Conservation (phyloP, 2,113 vertebrate genomes). For the Puma concolor region DNA sequence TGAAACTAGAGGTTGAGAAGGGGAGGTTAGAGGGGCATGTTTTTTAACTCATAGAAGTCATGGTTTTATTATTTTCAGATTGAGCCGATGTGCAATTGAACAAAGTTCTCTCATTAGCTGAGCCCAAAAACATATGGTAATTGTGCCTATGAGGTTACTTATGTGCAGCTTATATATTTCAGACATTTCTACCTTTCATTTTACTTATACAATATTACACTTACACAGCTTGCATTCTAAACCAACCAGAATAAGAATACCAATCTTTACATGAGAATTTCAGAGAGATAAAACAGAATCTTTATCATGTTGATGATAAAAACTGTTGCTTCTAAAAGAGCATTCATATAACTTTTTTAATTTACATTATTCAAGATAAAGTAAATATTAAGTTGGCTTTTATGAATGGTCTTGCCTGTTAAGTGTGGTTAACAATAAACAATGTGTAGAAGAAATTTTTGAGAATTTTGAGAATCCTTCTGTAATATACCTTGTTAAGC, state of each 20-base stretch:
- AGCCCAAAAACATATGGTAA: slow-evolving; percentile 78
- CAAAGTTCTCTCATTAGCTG: slow-evolving; percentile 76
- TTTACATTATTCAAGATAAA: slow-evolving; percentile 44
- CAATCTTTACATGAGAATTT: neutral
- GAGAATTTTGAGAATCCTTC: neutral
- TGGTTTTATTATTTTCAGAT: slow-evolving; percentile 84
- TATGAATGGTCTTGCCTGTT: neutral
- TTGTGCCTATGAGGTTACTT: slow-evolving; percentile 64
- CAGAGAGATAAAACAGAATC: slow-evolving; percentile 51
- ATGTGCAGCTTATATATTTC: neutral
- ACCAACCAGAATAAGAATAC: slow-evolving; percentile 29
- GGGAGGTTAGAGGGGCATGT: slow-evolving; percentile 62
- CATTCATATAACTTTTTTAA: neutral
- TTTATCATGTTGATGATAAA: slow-evolving; percentile 9
- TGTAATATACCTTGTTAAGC: neutral
- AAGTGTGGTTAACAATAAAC: neutral
- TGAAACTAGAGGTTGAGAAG: slow-evolving; percentile 78
- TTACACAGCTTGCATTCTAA: slow-evolving; percentile 50
- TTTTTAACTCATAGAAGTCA: slow-evolving; percentile 65
- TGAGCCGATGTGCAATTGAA: slow-evolving; percentile 73
- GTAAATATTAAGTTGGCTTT: neutral
- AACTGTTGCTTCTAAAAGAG: neutral
- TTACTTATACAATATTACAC: slow-evolving; percentile 49
- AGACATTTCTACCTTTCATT: slow-evolving; percentile 68
- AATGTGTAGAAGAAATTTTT: neutral